Evolutionary conservation across 2,797 vertebrate genomes (phyloP).

Genomic region (Limosa lapponica): DNA sequence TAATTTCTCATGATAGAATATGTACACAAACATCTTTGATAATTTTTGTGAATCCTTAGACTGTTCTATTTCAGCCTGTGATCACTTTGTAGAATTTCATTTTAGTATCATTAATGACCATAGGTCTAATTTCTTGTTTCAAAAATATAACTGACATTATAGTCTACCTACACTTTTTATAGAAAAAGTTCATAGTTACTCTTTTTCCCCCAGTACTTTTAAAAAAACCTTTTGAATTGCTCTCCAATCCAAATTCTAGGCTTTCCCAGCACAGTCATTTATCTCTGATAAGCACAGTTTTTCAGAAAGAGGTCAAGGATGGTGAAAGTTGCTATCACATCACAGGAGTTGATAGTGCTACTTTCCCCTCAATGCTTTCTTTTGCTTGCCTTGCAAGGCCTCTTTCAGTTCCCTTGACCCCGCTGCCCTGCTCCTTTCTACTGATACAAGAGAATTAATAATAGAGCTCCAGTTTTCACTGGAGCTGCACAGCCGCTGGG

Average conservation of each 20-base stretch:
- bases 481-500: background rate
- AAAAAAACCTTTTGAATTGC: slow-evolving; percentile 20
- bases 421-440: slow-evolving; percentile 35
- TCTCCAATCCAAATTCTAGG: background rate
- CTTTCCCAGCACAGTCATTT: slow-evolving; percentile 42
- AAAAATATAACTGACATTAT: background rate
- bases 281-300: slow-evolving; percentile 41
- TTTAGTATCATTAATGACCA: background rate
- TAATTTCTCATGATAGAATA: background rate
- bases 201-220: background rate
- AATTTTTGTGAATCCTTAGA: background rate
- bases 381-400: slow-evolving; percentile 52
- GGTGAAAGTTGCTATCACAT: slow-evolving; percentile 66
- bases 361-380: slow-evolving; percentile 60
- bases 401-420: slow-evolving; percentile 63
- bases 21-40: background rate
- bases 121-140: background rate
- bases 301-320: slow-evolving; percentile 58
- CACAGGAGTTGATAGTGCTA: slow-evolving; percentile 41
- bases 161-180: background rate
- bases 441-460: slow-evolving; percentile 60
- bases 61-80: background rate
- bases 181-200: background rate
- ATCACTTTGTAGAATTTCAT: background rate
- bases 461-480: background rate